Conservation (phyloP, 2,797 vertebrate species). For the Cryptoblepharus egeriae region DNA sequence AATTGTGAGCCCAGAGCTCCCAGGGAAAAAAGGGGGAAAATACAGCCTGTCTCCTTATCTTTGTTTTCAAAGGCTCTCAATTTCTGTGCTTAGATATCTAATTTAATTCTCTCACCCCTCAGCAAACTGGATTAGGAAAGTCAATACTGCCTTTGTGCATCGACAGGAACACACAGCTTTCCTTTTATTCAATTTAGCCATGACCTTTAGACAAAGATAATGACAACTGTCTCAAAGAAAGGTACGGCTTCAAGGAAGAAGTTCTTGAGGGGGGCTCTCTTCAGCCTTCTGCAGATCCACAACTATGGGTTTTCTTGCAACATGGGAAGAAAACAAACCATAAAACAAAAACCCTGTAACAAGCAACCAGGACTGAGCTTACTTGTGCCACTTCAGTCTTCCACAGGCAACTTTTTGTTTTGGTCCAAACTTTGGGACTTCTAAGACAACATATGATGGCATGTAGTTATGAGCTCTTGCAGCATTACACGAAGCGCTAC, state of each 20-base stretch:
- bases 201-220: constrained; percentile 89
- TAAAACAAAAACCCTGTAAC: background rate
- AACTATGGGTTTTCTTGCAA: constrained; percentile 33
- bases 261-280: constrained; percentile 57
- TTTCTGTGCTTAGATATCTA: constrained; percentile 88
- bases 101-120: constrained; percentile 90
- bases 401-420: background rate
- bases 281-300: constrained; percentile 20
- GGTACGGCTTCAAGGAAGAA: constrained; percentile 77
- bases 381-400: background rate
- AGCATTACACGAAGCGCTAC: too few relatives aligned
- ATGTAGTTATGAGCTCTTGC: background rate
- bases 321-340: background rate
- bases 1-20: constrained; percentile 87
- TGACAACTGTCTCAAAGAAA: constrained; percentile 85
- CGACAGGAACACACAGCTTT: constrained; percentile 85
- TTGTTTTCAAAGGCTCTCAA: constrained; percentile 87
- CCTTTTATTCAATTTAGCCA: constrained; percentile 88
- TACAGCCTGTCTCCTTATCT: constrained; percentile 84
- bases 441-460: background rate
- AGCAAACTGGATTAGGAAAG: constrained; percentile 89
- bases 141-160: constrained; percentile 88
- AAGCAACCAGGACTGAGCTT: background rate
- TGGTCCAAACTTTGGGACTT: rapidly evolving
- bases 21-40: constrained; percentile 77